These are phyloP conservation scores for Mesocentrotus franciscanus DNA, from an alignment of 53 echinoderm and acorn worm species.

Conservation along the genomic window DNA sequence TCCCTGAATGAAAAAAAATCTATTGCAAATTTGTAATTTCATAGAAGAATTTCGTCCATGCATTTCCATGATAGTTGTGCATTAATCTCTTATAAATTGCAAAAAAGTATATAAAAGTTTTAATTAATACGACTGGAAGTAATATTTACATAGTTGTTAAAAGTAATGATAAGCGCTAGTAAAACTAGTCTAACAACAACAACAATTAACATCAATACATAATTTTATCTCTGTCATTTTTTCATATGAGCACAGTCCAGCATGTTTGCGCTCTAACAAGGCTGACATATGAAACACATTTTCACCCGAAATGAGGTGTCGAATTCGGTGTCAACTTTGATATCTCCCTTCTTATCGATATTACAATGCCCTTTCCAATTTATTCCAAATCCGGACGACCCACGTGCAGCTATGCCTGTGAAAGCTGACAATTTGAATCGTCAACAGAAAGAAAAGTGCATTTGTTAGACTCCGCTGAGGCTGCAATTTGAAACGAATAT, in stretches of 20 bases:
- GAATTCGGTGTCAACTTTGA: neutral
- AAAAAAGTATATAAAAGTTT: no score
- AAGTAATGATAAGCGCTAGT: no score
- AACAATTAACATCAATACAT: no score
- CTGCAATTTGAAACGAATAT: slow-evolving; percentile 43
- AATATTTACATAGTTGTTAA: no score
- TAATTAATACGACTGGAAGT: no score
- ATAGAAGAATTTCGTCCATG: no score
- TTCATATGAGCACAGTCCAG: neutral
- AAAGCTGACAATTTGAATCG: neutral
- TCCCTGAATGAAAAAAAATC: no score
- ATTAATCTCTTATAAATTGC: no score
- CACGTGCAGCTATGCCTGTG: slow-evolving; percentile 25
- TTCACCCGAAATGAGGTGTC: neutral
- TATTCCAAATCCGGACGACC: slow-evolving; percentile 9
- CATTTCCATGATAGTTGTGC: no score
- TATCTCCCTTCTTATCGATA: neutral
- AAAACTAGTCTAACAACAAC: no score
- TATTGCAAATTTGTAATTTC: no score
- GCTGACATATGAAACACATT: neutral
- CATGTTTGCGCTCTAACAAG: neutral
- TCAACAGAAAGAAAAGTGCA: slow-evolving; percentile 34
- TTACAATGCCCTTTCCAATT: slow-evolving; percentile 13
- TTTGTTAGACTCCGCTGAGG: slow-evolving; percentile 9
- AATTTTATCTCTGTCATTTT: neutral